Percentiles rank a stretch among this genome's conserved stretches.
These are phyloP conservation scores for Lepidochitona cinerea DNA, from an alignment of 2,888 invertebrate species.

Conservation along the genomic window DNA sequence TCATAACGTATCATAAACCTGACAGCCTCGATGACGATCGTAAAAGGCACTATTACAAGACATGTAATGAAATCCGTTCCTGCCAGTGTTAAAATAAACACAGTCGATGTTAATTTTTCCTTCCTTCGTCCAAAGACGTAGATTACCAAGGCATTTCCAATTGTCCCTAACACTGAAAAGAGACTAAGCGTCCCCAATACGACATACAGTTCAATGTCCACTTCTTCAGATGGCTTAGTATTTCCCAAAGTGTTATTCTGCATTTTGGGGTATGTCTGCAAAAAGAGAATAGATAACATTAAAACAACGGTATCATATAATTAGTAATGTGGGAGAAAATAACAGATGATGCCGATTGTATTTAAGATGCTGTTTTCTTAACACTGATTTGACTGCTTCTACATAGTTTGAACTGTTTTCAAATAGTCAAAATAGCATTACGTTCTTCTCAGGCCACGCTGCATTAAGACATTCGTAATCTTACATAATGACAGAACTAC, in stretches of 20 bases:
- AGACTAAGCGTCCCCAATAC: slow-evolving; percentile 52
- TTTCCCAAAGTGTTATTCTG: background rate
- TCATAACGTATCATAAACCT: slow-evolving; percentile 46
- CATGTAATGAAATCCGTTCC: slow-evolving; percentile 56
- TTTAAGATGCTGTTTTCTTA: no score
- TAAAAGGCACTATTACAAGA: slow-evolving; percentile 54
- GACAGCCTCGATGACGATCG: slow-evolving; percentile 42
- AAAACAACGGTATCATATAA: no score
- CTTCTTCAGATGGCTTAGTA: background rate
- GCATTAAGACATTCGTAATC: no score
- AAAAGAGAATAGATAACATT: no score
- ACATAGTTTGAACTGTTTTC: no score
- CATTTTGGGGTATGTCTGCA: no score
- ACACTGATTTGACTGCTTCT: no score
- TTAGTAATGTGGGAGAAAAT: no score
- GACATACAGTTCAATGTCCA: background rate
- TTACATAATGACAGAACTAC: no score
- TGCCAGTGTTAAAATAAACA: slow-evolving; percentile 64
- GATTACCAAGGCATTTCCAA: slow-evolving; percentile 65
- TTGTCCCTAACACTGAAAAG: slow-evolving; percentile 58
- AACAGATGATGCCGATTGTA: no score
- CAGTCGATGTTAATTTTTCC: slow-evolving; percentile 59
- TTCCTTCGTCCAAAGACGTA: slow-evolving; percentile 62
- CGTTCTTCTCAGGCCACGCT: no score
- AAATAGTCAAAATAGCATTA: no score